phyloP scores from a whole-genome alignment of 2,888 invertebrate genomes.

The Stramonita haemastoma region DNA sequence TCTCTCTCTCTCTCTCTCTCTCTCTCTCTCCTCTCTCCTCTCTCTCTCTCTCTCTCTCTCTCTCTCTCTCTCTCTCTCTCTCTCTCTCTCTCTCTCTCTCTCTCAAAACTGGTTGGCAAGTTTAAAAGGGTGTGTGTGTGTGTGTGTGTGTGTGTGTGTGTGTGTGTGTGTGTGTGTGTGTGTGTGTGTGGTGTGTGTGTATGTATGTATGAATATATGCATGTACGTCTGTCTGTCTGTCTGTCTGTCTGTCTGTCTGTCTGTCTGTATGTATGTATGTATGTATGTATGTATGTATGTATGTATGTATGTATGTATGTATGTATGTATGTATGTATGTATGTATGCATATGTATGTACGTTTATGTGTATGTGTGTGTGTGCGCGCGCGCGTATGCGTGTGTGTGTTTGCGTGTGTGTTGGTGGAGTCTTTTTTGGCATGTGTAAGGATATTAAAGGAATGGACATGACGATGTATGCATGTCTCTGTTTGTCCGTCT shows the following conservation, averaged over 20 bases:
- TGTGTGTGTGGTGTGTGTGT: constrained; percentile 19
- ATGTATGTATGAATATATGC: not conserved
- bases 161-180: not conserved
- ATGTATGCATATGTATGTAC: not conserved
- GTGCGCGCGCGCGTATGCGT: not conserved
- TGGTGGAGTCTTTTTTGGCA: not conserved
- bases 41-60: constrained; percentile 19
- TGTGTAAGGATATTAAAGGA: not conserved
- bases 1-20: constrained; percentile 36
- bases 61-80: constrained; percentile 22
- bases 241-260: not conserved
- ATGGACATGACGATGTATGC: too few relatives aligned
- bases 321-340: not conserved
- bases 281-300: not conserved
- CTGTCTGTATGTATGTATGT: not conserved
- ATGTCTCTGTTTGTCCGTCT: too few relatives aligned
- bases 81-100: not conserved
- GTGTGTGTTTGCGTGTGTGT: not conserved
- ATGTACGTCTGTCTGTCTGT: not conserved
- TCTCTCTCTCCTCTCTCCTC: constrained; percentile 9
- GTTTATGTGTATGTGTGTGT: not conserved
- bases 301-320: constrained; percentile 15
- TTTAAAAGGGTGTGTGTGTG: too few relatives aligned
- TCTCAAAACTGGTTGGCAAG: not conserved
- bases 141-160: not conserved